Evolutionary conservation across 2,113 vertebrate species (phyloP).

Genomic region (Oxyura jamaicensis): DNA sequence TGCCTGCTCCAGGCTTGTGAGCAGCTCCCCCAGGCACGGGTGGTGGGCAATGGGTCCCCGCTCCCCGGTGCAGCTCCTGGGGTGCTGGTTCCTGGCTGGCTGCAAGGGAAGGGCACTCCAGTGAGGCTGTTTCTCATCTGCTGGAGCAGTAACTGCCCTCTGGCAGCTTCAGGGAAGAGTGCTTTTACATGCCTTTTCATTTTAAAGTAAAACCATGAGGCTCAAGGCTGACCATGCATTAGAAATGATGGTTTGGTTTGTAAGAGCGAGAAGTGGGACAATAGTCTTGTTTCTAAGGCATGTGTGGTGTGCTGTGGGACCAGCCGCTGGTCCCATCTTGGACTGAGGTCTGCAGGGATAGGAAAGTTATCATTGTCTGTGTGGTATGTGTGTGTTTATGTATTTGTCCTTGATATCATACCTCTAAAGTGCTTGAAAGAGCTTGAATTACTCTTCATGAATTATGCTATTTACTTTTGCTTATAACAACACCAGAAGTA

Average conservation of each 20-base stretch:
- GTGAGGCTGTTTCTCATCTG: not conserved
- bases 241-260: not conserved
- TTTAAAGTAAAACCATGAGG: accelerated
- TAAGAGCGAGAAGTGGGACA: not conserved
- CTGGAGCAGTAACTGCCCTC: accelerated
- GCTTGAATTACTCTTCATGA: not conserved
- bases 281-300: not conserved
- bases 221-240: accelerated
- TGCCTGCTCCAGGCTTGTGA: not conserved
- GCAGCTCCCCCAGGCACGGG: accelerated
- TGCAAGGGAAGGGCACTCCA: accelerated
- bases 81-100: not conserved
- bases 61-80: accelerated
- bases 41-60: not conserved
- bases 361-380: not conserved
- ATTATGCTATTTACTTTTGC: not conserved
- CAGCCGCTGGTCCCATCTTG: accelerated
- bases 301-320: accelerated
- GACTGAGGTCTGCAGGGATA: not conserved
- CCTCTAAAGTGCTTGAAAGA: not conserved
- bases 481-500: not conserved
- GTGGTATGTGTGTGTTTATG: not conserved
- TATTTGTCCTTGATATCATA: accelerated
- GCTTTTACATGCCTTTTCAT: accelerated
- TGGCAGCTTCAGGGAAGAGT: too few species aligned